A percentile compares a stretch with the other conserved stretches of the same genome.
Evolutionary conservation across 2,888 invertebrate genomes (phyloP).

Genomic region (Timema cristinae): DNA sequence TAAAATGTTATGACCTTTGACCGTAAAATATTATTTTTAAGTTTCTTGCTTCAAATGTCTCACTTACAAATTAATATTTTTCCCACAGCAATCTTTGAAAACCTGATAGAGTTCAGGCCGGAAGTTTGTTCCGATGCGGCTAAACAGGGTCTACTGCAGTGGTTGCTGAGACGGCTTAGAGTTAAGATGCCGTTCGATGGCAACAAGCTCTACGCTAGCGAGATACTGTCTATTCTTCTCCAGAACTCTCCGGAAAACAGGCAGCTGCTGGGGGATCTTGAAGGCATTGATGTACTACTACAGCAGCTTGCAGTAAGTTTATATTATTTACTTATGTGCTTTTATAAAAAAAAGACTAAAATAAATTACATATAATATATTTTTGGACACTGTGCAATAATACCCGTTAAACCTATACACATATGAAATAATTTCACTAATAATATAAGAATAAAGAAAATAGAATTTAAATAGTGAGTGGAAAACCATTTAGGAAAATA

Average conservation of each 20-base stretch:
- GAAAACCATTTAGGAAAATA: no score
- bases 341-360: no score
- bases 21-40: not conserved
- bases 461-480: no score
- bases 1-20: not conserved
- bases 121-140: slow-evolving; percentile 80
- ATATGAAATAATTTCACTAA: no score
- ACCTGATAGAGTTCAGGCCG: slow-evolving; percentile 85
- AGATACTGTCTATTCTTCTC: slow-evolving; percentile 90
- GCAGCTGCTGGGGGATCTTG: slow-evolving; percentile 78
- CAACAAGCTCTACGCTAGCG: slow-evolving; percentile 93
- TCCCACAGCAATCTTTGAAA: slow-evolving; percentile 80
- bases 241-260: slow-evolving; percentile 86
- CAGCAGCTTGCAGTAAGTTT: slow-evolving; percentile 82
- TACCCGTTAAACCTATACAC: no score
- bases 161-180: slow-evolving; percentile 88
- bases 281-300: slow-evolving; percentile 92
- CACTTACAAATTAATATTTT: not conserved
- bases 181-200: slow-evolving; percentile 88
- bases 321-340: not conserved
- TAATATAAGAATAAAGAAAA: no score
- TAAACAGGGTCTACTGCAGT: slow-evolving; percentile 85
- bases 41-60: not conserved
- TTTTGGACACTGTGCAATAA: no score
- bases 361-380: no score